Base-by-base conservation (phyloP, 2,797 vertebrate genomes). In the Choloepus didactylus region DNA sequence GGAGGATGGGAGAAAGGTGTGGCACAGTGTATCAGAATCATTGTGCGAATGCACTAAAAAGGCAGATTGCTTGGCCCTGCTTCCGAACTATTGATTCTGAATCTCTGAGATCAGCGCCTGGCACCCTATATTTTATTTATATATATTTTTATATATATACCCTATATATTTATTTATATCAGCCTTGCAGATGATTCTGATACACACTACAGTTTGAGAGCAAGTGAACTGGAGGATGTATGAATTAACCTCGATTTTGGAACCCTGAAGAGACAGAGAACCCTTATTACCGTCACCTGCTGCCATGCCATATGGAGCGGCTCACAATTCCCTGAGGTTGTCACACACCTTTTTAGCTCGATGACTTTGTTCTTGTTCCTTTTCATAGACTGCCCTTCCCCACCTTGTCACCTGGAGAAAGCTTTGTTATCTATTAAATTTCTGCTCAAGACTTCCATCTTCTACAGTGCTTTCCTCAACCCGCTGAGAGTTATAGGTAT, bases 381-480 rank as follows among this genome's bases (percentile, higher is more conserved):
- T 51, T 89, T 84, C 72, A 16, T 19, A 44, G 62, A 89, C 83
- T 79, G 76, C 7, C 46, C 31, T 82, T 51, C 18, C 6, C 3
- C 51, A 62, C 38, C 60, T 70, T 25, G 31, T 46, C 79, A 51
- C 23, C 15, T 60, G 35, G n/a, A 66, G 72, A 51, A 73, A 9
- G 51, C 49, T 88, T 59, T 18, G 9, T 46, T 51, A 25, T 29
- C 59, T 38, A 59, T 75, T 19, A 75, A 38, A 54, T 49, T 46
- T 89, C 79, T 94, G 44, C 46, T 92, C 7, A 62, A 85, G 87
- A 83, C 21, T 67, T 23, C 7, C 18, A 72, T 89, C 31, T 15
- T 73, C 38, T 15, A 8, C 35, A 60, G 35, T 70, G 60, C 7
- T 80, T 93, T 93, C 38, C 80, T 66, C 27, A 92, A 7, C 9